These are phyloP conservation scores for Mylabris sibirica DNA, from an alignment of 2,888 invertebrate species.

Conservation along the genomic window DNA sequence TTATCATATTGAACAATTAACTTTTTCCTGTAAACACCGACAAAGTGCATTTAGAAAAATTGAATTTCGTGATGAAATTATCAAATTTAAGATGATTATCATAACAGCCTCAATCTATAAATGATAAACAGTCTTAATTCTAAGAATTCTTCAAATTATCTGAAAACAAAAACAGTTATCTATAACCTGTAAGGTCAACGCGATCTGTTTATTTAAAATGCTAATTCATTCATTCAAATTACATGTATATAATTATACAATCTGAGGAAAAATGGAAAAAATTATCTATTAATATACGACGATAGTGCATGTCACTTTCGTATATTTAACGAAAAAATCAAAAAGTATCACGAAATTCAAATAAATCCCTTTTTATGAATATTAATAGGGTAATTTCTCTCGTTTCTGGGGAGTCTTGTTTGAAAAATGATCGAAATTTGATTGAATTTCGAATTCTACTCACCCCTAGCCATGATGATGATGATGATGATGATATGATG, in stretches of 20 bases:
- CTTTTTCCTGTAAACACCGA: not conserved
- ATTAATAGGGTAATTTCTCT: too few species aligned
- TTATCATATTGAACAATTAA: not conserved
- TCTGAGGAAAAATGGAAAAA: too few species aligned
- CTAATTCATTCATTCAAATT: not conserved
- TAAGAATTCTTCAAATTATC: not conserved
- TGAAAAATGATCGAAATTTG: not conserved
- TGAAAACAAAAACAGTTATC: not conserved
- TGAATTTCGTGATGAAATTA: not conserved
- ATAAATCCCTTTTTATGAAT: too few species aligned
- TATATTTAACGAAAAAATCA: not conserved
- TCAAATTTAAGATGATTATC: not conserved
- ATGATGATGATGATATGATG: not conserved
- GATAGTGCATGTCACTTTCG: not conserved
- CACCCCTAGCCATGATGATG: not conserved
- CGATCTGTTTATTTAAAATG: not conserved
- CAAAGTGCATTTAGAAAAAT: not conserved
- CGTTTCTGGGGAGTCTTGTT: too few species aligned
- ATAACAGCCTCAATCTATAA: not conserved
- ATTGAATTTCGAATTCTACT: not conserved
- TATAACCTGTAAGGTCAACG: not conserved
- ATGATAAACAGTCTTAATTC: not conserved
- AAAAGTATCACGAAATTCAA: too few species aligned
- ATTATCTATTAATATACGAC: too few species aligned
- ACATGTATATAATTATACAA: not conserved